A percentile compares a stretch with the other conserved stretches of the same genome.
phyloP scores from a whole-genome alignment of 1,140 invertebrate species.

The Eriocheir sinensis region DNA sequence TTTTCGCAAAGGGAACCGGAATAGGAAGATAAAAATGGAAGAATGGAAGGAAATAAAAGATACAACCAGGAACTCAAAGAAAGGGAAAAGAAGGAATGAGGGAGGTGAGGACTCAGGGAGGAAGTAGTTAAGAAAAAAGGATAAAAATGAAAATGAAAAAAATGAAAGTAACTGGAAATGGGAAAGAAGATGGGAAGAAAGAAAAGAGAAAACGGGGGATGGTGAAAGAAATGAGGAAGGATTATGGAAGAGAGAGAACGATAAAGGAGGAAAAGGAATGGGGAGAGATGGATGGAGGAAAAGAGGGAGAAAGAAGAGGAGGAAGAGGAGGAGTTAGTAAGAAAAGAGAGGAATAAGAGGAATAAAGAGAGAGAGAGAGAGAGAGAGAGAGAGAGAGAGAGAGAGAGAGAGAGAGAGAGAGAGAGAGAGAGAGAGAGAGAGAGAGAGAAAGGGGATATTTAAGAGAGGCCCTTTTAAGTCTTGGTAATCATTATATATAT shows the following conservation, averaged over 20 bases:
- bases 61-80: too few relatives aligned
- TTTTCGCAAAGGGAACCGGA: neutral
- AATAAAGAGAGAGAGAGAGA: neutral
- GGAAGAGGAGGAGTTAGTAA: neutral
- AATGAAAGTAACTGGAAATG: neutral
- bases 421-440: neutral
- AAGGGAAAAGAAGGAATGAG: neutral
- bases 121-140: neutral
- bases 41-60: too few relatives aligned
- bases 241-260: neutral
- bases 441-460: neutral
- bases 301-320: neutral
- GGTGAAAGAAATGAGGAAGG: neutral
- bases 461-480: neutral
- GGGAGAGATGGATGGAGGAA: neutral
- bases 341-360: neutral
- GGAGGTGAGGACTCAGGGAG: neutral
- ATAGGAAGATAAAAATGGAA: too few relatives aligned
- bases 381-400: neutral
- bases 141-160: neutral
- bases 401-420: neutral
- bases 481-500: neutral
- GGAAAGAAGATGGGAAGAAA: neutral
- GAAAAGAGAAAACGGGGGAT: neutral
- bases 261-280: neutral